Conservation (phyloP, 2,797 vertebrate species). For the Myotis daubentonii region DNA sequence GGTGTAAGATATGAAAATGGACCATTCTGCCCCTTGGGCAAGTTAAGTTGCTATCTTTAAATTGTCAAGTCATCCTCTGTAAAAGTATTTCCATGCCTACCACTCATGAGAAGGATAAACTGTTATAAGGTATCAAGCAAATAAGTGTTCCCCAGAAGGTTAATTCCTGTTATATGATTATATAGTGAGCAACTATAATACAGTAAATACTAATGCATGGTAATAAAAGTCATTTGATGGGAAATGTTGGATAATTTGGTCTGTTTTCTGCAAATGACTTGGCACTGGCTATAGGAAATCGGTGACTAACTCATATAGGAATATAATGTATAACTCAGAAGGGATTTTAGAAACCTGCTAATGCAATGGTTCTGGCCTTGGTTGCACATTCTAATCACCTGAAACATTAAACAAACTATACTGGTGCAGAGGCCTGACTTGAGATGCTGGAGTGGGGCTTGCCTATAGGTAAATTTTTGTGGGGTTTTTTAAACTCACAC, state of each 20-base stretch:
- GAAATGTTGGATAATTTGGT: neutral
- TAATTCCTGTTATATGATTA: neutral
- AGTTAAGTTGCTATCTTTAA: neutral
- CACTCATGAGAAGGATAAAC: neutral
- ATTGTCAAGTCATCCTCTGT: neutral
- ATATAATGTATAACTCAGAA: neutral
- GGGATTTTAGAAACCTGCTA: neutral
- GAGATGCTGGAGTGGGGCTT: neutral
- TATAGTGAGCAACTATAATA: neutral
- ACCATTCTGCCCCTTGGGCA: neutral
- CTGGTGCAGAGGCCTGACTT: neutral
- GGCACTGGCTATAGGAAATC: neutral
- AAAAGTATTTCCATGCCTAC: neutral
- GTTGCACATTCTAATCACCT: neutral
- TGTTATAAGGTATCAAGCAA: neutral
- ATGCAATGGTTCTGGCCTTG: neutral
- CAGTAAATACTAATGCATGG: neutral
- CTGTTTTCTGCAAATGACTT: slow-evolving; percentile 11
- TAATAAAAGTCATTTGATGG: neutral
- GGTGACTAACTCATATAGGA: neutral
- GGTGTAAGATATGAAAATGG: neutral
- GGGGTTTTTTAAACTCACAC: neutral
- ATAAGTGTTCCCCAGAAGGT: neutral
- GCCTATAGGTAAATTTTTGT: neutral
- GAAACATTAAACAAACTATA: neutral